Evolutionary conservation across 2,113 vertebrate species (phyloP).

Genomic region (Himantopus leucocephalus): DNA sequence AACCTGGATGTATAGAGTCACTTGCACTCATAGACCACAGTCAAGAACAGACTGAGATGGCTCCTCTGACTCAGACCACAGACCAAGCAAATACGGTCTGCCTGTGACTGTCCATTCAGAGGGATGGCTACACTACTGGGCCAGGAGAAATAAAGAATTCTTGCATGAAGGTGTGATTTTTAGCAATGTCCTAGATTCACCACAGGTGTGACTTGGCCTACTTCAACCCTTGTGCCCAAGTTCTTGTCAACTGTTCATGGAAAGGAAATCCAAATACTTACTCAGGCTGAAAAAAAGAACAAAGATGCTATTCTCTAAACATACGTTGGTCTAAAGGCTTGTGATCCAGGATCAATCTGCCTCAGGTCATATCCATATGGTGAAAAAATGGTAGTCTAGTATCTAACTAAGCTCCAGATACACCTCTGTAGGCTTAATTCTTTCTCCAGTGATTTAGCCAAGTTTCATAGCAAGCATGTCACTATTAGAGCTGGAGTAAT

Average conservation of each 20-base stretch:
- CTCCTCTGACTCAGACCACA: background rate
- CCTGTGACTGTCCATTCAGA: background rate
- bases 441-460: background rate
- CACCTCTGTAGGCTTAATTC: background rate
- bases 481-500: background rate
- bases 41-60: background rate
- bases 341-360: background rate
- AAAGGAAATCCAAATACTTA: background rate
- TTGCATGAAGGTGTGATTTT: background rate
- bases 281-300: background rate
- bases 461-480: background rate
- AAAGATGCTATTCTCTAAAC: background rate
- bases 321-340: background rate
- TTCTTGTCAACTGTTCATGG: background rate
- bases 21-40: background rate
- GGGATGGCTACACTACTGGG: background rate
- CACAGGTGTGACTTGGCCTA: background rate
- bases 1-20: background rate
- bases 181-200: background rate
- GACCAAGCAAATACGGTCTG: fast-evolving
- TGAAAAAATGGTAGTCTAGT: background rate
- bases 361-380: background rate
- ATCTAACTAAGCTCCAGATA: background rate
- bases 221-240: background rate
- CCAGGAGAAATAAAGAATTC: background rate